phyloP scores from a whole-genome alignment of 2,888 invertebrate genomes.

The Tenthredo amoena region DNA sequence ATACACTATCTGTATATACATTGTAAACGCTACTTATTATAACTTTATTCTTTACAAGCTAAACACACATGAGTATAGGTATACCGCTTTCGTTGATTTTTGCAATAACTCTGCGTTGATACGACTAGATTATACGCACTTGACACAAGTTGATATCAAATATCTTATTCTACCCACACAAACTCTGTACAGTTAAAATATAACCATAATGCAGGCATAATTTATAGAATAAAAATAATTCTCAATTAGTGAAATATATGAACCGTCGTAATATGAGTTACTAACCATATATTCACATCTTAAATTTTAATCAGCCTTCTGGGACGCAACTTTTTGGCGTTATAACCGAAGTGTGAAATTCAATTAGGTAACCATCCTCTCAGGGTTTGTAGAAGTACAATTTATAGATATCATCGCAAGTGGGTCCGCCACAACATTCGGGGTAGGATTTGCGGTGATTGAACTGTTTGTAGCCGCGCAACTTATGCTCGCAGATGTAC shows the following conservation, averaged over 20 bases:
- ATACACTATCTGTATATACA: neutral
- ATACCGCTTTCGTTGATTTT: neutral
- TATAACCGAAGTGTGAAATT: neutral
- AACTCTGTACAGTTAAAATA: neutral
- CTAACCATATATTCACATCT: neutral
- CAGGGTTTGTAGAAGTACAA: slow-evolving; percentile 22
- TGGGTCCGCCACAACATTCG: slow-evolving; percentile 59
- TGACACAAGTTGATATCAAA: neutral
- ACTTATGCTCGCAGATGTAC: slow-evolving; percentile 51
- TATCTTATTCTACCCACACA: neutral
- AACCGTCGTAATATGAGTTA: neutral
- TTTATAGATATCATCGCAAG: slow-evolving; percentile 55
- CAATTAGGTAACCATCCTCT: neutral
- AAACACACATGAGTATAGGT: neutral
- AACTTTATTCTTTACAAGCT: neutral
- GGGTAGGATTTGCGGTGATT: slow-evolving; percentile 61
- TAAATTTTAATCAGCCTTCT: slow-evolving; percentile 18
- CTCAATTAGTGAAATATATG: neutral
- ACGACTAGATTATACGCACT: neutral
- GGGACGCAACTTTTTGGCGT: neutral
- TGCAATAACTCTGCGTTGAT: neutral
- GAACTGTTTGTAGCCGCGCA: slow-evolving; percentile 53
- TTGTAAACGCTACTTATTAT: neutral
- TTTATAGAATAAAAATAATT: neutral
- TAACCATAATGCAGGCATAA: neutral